Evolutionary conservation across 2,113 vertebrate species (phyloP).

Genomic region (Capreolus pygargus): DNA sequence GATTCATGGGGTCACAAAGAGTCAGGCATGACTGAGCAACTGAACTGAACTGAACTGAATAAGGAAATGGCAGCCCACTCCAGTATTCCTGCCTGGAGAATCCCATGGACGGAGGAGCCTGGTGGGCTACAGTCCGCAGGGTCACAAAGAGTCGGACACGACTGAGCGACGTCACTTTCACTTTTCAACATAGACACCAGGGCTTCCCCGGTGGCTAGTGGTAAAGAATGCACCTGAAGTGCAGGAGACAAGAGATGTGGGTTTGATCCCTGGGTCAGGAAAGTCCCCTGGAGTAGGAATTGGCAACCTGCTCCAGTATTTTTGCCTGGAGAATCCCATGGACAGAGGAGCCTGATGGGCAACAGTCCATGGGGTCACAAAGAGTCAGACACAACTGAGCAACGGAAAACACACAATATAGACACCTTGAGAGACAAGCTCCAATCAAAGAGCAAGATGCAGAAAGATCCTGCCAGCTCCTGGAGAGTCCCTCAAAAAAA

Average conservation of each 20-base stretch:
- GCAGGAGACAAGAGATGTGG: not conserved
- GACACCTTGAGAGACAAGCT: not conserved
- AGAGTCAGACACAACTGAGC: not conserved
- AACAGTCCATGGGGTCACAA: not conserved
- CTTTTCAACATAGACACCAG: not conserved
- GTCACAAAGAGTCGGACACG: too few species aligned
- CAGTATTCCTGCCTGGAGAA: too few species aligned
- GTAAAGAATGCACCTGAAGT: not conserved
- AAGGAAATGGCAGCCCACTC: too few species aligned
- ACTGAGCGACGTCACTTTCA: too few species aligned
- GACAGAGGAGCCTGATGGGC: not conserved
- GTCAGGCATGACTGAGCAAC: too few species aligned
- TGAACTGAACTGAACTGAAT: too few species aligned
- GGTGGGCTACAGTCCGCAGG: too few species aligned
- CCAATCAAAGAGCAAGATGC: not conserved
- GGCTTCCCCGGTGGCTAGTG: not conserved
- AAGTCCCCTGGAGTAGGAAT: not conserved
- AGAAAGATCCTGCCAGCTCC: not conserved
- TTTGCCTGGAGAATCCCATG: not conserved
- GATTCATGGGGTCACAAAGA: too few species aligned
- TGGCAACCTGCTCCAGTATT: not conserved
- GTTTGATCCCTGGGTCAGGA: not conserved
- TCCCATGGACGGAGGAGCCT: too few species aligned
- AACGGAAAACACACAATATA: not conserved
- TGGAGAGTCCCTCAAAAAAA: not conserved